These are phyloP conservation scores for Sceloporus tristichus DNA, from an alignment of 2,113 vertebrate species.

Conservation along the genomic window DNA sequence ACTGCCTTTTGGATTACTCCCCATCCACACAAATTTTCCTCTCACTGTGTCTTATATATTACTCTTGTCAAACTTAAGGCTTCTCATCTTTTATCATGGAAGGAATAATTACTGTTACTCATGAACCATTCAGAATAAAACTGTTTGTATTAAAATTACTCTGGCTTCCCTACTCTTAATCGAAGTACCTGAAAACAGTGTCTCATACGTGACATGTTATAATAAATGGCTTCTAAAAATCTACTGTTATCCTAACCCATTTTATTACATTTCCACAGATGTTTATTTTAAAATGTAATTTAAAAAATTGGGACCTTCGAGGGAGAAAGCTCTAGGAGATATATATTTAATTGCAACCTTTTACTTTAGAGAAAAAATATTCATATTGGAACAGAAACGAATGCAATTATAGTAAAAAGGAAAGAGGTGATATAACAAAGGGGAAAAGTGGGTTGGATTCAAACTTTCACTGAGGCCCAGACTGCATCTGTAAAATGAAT, in stretches of 20 bases:
- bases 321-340: constrained; percentile 6
- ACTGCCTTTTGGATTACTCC: not conserved
- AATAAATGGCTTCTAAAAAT: constrained; percentile 3
- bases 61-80: constrained; percentile 4
- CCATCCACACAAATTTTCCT: not conserved
- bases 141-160: constrained; percentile 14
- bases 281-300: constrained; percentile 15
- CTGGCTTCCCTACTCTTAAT: constrained; percentile 18
- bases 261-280: constrained; percentile 14
- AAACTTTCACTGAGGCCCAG: too few species aligned
- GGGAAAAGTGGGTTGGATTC: not conserved
- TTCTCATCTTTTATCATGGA: constrained; percentile 12
- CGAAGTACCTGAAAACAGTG: constrained; percentile 19
- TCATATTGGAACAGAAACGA: not conserved
- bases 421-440: constrained; percentile 11
- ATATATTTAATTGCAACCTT: constrained; percentile 34
- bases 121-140: constrained; percentile 16
- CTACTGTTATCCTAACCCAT: constrained; percentile 19
- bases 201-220: not conserved
- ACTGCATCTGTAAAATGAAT: too few species aligned
- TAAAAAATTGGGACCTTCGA: constrained; percentile 7
- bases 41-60: not conserved
- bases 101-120: not conserved
- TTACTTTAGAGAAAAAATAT: not conserved
- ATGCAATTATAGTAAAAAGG: constrained; percentile 25